Base-by-base conservation (phyloP, 2,888 invertebrate species). In the Horisme vitalbata region DNA sequence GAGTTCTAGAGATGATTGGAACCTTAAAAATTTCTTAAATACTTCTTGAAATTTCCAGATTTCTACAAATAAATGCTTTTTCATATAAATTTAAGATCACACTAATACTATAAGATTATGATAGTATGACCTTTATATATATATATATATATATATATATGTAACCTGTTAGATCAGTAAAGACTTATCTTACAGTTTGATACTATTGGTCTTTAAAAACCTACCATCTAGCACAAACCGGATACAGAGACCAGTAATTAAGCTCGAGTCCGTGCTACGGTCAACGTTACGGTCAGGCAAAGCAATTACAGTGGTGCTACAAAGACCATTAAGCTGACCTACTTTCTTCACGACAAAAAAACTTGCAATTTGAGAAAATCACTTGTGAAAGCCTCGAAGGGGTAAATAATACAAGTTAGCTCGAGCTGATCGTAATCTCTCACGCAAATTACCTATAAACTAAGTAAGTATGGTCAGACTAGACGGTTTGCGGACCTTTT, bases 381-480 rank as follows among this genome's bases (percentile, higher is more conserved):
- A 53, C 56, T 56, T 55, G 33, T 27, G 7, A 18, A 35, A 52
- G 38, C 53, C 59, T 59, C 60, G 45, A 64, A 68, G 59, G 55
- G 57, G 57, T 61, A 67, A 70, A 63, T 60, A 63, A 50, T 45
- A n/a, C n/a, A 52, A 48, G 41, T 37, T 35, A 48, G 41, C 38
- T 57, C 41, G 49, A 48, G 52, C 52, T 63, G 62, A 64, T 67
- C 59, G 36, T 57, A 50, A 75, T 75, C 71, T 53, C 45, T 52
- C 85, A 85, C 85, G 85, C 83, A 71, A 84, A 72, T 65, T 63
- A 43, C 68, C 61, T 66, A 78, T 80, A 79, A 75, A 67, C 71
- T 23, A 36, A 10, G 18, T 53, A 65, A 64, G 55, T 62, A 63
- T 46, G 48, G 38, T 50, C 24, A 54, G 55, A 60, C 41, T 35